Conservation (phyloP, 53 echinoderm and acorn worm genomes). For the Echinometra lucunter region DNA sequence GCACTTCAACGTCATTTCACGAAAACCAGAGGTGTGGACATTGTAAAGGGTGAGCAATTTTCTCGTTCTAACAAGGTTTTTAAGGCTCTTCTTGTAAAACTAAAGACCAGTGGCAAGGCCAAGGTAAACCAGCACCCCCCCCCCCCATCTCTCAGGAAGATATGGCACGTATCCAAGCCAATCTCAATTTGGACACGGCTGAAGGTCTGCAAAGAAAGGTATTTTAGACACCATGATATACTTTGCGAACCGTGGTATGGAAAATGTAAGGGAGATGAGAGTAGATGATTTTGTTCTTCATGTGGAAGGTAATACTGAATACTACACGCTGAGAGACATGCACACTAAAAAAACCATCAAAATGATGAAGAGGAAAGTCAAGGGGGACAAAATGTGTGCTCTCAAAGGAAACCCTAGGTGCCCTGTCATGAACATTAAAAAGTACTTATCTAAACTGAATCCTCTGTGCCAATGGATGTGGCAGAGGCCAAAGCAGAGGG, state of each 20-base stretch:
- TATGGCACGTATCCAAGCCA: constrained; percentile 69
- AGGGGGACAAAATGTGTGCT: too few relatives aligned
- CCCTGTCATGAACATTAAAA: too few relatives aligned
- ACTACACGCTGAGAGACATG: too few relatives aligned
- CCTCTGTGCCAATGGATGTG: too few relatives aligned
- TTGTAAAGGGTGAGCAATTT: constrained; percentile 36
- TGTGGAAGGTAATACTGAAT: too few relatives aligned
- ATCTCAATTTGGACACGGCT: too few relatives aligned
- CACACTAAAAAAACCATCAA: too few relatives aligned
- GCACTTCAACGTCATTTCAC: constrained; percentile 38
- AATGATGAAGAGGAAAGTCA: too few relatives aligned
- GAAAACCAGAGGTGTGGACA: background rate
- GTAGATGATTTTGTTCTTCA: too few relatives aligned
- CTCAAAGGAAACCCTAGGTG: too few relatives aligned
- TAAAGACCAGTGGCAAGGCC: constrained; percentile 51
- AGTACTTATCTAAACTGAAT: too few relatives aligned
- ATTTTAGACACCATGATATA: constrained; percentile 50
- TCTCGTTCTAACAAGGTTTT: constrained; percentile 44
- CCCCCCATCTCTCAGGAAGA: constrained; percentile 38
- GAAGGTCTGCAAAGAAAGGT: constrained; percentile 36
- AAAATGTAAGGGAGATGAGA: constrained; percentile 52
- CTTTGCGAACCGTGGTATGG: constrained; percentile 57
- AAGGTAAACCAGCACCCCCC: constrained; percentile 50
- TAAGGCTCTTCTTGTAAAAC: constrained; percentile 36
- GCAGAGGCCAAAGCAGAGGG: too few relatives aligned